Percentiles rank a stretch among this genome's conserved stretches.
phyloP scores from a whole-genome alignment of 2,888 invertebrate genomes.

The Fissipunctia ypsillon region DNA sequence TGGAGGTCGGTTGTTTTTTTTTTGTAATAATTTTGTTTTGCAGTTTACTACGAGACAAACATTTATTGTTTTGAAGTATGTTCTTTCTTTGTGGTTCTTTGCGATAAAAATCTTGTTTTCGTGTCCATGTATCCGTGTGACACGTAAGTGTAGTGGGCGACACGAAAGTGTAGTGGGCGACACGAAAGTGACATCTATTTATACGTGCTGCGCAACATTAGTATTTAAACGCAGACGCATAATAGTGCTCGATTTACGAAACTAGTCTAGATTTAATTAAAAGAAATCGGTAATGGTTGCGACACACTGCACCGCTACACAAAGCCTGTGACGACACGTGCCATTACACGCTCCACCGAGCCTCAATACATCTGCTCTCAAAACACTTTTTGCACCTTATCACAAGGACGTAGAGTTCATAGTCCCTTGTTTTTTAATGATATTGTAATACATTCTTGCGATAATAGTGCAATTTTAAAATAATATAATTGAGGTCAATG shows the following conservation, averaged over 20 bases:
- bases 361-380: conserved; percentile 50
- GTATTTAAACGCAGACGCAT: background rate
- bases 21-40: too few species aligned
- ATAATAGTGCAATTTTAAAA: conserved; percentile 57
- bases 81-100: background rate
- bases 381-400: conserved; percentile 60
- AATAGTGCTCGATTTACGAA: conserved; percentile 27
- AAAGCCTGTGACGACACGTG: conserved; percentile 64
- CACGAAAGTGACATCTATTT: too few species aligned
- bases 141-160: background rate
- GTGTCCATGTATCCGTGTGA: too few species aligned
- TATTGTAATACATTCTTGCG: conserved; percentile 51
- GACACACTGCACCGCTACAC: conserved; percentile 55
- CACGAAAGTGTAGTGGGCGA: background rate
- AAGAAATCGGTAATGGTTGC: conserved; percentile 59
- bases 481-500: conserved; percentile 60
- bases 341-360: conserved; percentile 75
- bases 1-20: too few species aligned
- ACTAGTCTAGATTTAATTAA: conserved; percentile 57
- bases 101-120: background rate
- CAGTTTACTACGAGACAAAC: background rate
- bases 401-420: conserved; percentile 69
- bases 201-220: too few species aligned
- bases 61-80: too few species aligned
- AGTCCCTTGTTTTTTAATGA: conserved; percentile 62